Evolutionary conservation across 2,797 vertebrate genomes (phyloP).

Genomic region (Sphaeramia orbicularis): DNA sequence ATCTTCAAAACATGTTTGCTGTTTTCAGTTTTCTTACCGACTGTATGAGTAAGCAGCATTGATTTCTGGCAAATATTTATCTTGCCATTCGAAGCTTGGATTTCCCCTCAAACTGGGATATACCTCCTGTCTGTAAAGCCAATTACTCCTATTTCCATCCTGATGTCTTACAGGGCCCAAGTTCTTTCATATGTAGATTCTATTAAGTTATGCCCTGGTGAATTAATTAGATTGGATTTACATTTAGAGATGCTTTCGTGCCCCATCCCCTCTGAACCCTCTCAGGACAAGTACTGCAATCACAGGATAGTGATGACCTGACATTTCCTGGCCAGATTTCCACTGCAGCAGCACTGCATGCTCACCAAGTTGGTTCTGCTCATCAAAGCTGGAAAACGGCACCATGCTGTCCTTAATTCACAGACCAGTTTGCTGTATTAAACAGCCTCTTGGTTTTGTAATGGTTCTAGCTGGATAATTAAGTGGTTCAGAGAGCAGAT

Average conservation of each 20-base stretch:
- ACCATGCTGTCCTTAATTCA: slow-evolving; percentile 67
- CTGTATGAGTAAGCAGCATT: background rate
- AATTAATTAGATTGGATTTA: slow-evolving; percentile 79
- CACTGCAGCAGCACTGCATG: slow-evolving; percentile 21
- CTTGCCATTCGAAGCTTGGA: slow-evolving; percentile 25
- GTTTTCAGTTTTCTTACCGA: slow-evolving; percentile 8
- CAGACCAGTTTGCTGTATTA: slow-evolving; percentile 74
- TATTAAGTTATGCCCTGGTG: slow-evolving; percentile 73
- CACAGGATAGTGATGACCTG: slow-evolving; percentile 78
- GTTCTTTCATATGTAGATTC: slow-evolving; percentile 82
- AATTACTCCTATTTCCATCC: slow-evolving; percentile 69
- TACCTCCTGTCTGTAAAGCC: slow-evolving; percentile 61
- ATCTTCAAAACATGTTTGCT: slow-evolving; percentile 31
- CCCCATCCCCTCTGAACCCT: slow-evolving; percentile 45
- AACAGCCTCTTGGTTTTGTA: slow-evolving; percentile 66
- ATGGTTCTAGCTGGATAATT: slow-evolving; percentile 64
- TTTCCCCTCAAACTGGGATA: slow-evolving; percentile 42
- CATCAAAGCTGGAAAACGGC: slow-evolving; percentile 73
- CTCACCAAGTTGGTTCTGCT: slow-evolving; percentile 56
- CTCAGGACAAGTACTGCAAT: slow-evolving; percentile 46
- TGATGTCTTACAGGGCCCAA: slow-evolving; percentile 52
- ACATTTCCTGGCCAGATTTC: slow-evolving; percentile 65
- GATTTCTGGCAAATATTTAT: slow-evolving; percentile 33
- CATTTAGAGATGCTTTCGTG: slow-evolving; percentile 73
- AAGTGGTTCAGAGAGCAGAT: slow-evolving; percentile 61